Conservation (phyloP, 2,888 invertebrate genomes). For the Limnephilus lunatus region DNA sequence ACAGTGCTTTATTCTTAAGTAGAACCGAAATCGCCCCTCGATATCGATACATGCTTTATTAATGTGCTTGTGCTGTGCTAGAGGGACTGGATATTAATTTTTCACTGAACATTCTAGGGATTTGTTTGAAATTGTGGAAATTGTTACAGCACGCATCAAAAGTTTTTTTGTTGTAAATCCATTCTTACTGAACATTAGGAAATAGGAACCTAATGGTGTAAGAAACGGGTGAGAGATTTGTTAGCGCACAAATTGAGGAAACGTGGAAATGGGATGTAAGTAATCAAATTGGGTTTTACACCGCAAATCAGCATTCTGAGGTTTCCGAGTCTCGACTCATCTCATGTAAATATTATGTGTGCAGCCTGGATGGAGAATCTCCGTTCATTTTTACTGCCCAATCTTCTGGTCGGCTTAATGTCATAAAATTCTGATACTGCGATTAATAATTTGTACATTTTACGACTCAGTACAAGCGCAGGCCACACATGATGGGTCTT, state of each 20-base stretch:
- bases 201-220: neutral
- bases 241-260: neutral
- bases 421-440: neutral
- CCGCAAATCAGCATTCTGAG: neutral
- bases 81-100: too few species aligned
- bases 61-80: too few species aligned
- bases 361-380: neutral
- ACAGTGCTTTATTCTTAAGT: too few species aligned
- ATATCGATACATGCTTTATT: too few species aligned
- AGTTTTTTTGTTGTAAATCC: neutral
- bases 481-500: neutral
- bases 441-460: conserved; percentile 2
- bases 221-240: neutral
- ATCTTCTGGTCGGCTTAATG: neutral
- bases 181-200: neutral
- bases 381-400: neutral
- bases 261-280: neutral
- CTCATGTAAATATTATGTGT: neutral
- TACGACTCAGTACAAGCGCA: neutral
- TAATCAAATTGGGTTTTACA: neutral
- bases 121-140: too few species aligned
- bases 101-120: too few species aligned
- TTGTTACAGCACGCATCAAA: neutral
- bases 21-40: too few species aligned
- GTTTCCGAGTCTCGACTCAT: neutral